These are phyloP conservation scores for Phyllotreta striolata DNA, from an alignment of 2,888 invertebrate species.

Conservation along the genomic window DNA sequence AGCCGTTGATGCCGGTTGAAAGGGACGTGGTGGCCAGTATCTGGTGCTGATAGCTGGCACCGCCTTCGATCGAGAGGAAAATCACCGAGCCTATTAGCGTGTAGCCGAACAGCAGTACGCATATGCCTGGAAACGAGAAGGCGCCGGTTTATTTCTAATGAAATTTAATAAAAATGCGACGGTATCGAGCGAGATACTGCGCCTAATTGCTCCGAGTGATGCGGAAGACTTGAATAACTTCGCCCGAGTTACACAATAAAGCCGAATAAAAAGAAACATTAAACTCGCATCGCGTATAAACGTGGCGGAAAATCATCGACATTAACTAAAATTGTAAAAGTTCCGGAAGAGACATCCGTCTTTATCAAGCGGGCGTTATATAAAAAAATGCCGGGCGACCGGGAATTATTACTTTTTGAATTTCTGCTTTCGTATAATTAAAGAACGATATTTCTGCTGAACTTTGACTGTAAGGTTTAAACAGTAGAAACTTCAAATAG, in stretches of 20 bases:
- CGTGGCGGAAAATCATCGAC: slow-evolving; percentile 27
- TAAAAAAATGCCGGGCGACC: too few species aligned
- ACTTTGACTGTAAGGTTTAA: too few species aligned
- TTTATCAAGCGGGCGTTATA: slow-evolving; percentile 14
- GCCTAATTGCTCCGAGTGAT: too few species aligned
- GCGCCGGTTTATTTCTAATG: neutral
- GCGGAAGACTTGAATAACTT: neutral
- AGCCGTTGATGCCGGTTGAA: slow-evolving; percentile 53
- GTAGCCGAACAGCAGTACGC: slow-evolving; percentile 81
- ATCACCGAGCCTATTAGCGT: slow-evolving; percentile 79
- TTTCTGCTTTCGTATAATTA: too few species aligned
- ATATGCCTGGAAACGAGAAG: slow-evolving; percentile 67
- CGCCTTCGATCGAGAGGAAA: slow-evolving; percentile 85
- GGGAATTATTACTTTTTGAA: too few species aligned
- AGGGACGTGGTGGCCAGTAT: slow-evolving; percentile 66
- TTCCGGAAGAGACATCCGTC: slow-evolving; percentile 24
- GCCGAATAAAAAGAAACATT: slow-evolving; percentile 20
- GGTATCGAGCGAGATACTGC: too few species aligned
- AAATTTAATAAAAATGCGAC: neutral
- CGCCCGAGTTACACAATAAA: slow-evolving; percentile 1
- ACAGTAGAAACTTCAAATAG: too few species aligned
- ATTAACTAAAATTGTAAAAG: slow-evolving; percentile 28
- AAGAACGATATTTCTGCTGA: too few species aligned
- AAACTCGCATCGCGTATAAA: slow-evolving; percentile 24
- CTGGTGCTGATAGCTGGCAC: slow-evolving; percentile 66